Evolutionary conservation across 92 coral and sea anemone species (phyloP).

Genomic region (Anthopleura xanthogrammica): DNA sequence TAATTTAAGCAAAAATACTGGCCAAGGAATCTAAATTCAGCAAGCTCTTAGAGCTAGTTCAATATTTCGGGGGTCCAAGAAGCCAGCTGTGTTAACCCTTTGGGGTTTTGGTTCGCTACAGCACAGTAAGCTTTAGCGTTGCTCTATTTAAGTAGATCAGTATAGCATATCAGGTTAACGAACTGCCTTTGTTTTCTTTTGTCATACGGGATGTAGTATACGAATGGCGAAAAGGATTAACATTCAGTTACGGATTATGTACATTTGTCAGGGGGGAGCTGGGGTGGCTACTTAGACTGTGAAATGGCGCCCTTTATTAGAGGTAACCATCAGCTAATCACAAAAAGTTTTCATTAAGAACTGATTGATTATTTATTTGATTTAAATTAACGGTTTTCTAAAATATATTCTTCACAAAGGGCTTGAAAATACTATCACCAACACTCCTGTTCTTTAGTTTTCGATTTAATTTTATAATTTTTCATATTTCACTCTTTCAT

Average conservation of each 20-base stretch:
- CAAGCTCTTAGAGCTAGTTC: background rate
- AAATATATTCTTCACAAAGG: too few species aligned
- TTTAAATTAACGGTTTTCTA: too few species aligned
- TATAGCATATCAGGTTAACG: background rate
- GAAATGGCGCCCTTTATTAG: too few species aligned
- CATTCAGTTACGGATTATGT: background rate
- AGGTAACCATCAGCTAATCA: too few species aligned
- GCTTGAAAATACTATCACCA: too few species aligned
- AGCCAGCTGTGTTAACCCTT: background rate
- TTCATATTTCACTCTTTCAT: too few species aligned
- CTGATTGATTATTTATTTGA: too few species aligned
- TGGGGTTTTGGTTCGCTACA: background rate
- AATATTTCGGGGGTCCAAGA: background rate
- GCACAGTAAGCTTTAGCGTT: background rate
- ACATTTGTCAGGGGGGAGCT: background rate
- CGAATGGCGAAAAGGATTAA: background rate
- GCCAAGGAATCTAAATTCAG: too few species aligned
- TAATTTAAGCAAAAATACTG: background rate
- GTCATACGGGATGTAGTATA: background rate
- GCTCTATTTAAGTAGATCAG: background rate
- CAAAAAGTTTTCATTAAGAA: too few species aligned
- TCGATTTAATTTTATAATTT: too few species aligned
- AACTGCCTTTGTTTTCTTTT: background rate
- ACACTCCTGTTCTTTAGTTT: too few species aligned
- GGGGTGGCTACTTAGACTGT: background rate